Conservation (phyloP, 2,113 vertebrate species). For the Brachyhypopomus gauderio region DNA sequence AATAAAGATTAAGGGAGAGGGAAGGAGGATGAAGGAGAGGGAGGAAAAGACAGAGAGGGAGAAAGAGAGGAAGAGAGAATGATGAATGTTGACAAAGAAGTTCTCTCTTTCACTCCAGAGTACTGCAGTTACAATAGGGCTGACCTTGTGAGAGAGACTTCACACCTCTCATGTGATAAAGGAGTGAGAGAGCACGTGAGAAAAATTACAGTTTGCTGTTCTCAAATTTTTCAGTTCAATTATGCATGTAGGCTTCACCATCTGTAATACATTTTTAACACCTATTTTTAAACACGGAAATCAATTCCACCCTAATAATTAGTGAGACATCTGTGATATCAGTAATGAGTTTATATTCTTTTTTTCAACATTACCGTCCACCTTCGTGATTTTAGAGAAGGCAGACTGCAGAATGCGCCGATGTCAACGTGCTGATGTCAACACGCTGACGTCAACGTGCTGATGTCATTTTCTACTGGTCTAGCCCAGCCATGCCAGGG, state of each 20-base stretch:
- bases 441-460: too few relatives aligned
- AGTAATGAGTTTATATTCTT: neutral
- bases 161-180: slow-evolving; percentile 23
- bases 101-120: slow-evolving; percentile 17
- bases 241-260: neutral
- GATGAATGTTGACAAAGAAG: slow-evolving; percentile 20
- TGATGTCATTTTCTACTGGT: too few relatives aligned
- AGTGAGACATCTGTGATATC: neutral
- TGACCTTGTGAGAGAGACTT: slow-evolving; percentile 38
- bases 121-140: slow-evolving; percentile 25
- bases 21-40: neutral
- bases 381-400: neutral
- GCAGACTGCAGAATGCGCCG: too few relatives aligned
- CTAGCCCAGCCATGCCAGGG: neutral
- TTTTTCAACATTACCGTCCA: too few relatives aligned
- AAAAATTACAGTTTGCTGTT: slow-evolving; percentile 5
- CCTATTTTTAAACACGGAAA: neutral
- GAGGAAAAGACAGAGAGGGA: neutral
- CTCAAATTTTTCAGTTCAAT: neutral
- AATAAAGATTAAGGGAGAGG: neutral
- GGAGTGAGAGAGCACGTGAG: slow-evolving; percentile 14
- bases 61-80: neutral
- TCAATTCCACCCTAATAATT: neutral
- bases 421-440: too few relatives aligned
- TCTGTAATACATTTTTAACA: neutral